phyloP scores from a whole-genome alignment of 2,888 invertebrate genomes.

The Polydrusus tereticollis region DNA sequence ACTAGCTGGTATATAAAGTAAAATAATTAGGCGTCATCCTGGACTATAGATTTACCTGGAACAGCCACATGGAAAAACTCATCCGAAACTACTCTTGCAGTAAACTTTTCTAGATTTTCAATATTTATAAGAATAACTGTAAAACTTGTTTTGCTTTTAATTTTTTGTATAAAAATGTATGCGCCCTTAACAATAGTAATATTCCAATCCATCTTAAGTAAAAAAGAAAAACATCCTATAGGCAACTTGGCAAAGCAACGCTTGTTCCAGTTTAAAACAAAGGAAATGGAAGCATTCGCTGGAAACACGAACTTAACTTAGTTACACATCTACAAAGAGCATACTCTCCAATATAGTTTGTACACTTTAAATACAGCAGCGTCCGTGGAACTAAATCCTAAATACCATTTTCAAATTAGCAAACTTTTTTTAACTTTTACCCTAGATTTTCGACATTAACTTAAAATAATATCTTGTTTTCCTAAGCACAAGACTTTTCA shows the following conservation, averaged over 20 bases:
- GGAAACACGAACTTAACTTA: slow-evolving; percentile 32
- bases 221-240: neutral
- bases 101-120: too few species aligned
- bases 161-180: neutral
- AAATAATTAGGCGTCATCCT: too few species aligned
- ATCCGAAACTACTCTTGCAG: too few species aligned
- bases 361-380: neutral
- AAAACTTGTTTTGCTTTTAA: neutral
- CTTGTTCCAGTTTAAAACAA: slow-evolving; percentile 22
- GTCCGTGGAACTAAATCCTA: neutral
- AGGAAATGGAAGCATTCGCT: slow-evolving; percentile 35
- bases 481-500: too few species aligned
- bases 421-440: too few species aligned
- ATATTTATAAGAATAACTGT: too few species aligned
- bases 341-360: slow-evolving; percentile 20
- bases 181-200: neutral
- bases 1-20: too few species aligned
- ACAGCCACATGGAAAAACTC: too few species aligned
- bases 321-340: slow-evolving; percentile 32
- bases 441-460: too few species aligned
- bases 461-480: too few species aligned
- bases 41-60: too few species aligned
- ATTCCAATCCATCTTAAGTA: neutral
- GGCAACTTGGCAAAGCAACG: slow-evolving; percentile 1
- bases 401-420: neutral